phyloP scores from a whole-genome alignment of 2,888 invertebrate genomes.

The Epirrhoe tristata region DNA sequence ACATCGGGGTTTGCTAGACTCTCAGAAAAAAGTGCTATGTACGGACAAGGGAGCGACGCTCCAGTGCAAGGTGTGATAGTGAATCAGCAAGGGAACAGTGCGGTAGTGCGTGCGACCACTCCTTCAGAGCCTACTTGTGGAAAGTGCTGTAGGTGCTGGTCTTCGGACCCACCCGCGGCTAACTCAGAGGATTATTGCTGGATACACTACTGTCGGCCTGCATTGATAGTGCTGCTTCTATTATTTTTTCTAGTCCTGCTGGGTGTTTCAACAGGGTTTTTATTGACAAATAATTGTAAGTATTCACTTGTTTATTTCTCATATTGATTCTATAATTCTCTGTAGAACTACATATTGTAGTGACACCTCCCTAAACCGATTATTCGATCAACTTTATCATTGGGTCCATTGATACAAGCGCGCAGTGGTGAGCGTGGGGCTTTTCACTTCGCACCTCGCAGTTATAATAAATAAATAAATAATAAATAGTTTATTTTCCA shows the following conservation, averaged over 20 bases:
- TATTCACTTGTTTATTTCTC: constrained; percentile 47
- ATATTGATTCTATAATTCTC: neutral
- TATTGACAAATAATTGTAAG: constrained; percentile 86
- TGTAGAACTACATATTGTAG: constrained; percentile 23
- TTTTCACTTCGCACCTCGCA: constrained; percentile 28
- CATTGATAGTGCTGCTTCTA: constrained; percentile 80
- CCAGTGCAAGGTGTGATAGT: constrained; percentile 82
- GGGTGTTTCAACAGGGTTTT: constrained; percentile 84
- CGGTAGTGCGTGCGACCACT: constrained; percentile 70
- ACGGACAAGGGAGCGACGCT: constrained; percentile 76
- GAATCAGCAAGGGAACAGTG: constrained; percentile 82
- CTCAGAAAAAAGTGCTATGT: constrained; percentile 72
- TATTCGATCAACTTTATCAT: constrained; percentile 50
- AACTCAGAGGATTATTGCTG: constrained; percentile 82
- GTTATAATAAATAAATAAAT: too few species aligned
- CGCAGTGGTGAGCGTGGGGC: constrained; percentile 20
- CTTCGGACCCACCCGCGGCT: constrained; percentile 67
- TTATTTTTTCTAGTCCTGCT: constrained; percentile 84
- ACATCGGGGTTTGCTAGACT: constrained; percentile 79
- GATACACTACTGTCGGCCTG: constrained; percentile 84
- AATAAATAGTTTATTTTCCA: too few species aligned
- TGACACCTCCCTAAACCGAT: constrained; percentile 40
- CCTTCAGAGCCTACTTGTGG: constrained; percentile 60
- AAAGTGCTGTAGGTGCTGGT: constrained; percentile 70
- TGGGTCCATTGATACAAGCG: constrained; percentile 38